Conservation (phyloP, 1,140 invertebrate genomes). For the Papilio aristodemus region DNA sequence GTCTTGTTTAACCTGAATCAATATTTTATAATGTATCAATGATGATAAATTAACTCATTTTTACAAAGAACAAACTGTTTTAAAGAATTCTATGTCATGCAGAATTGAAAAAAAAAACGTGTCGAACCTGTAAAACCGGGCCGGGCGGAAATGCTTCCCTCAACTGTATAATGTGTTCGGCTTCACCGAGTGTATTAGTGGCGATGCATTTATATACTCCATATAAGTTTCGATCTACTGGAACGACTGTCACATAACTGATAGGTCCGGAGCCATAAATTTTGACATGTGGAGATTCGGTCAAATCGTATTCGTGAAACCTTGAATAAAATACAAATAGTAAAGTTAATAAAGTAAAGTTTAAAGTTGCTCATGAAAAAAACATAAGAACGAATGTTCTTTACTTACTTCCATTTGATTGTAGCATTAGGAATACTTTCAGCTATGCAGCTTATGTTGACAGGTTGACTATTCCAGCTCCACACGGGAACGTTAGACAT, state of each 20-base stretch:
- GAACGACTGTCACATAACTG: constrained; percentile 85
- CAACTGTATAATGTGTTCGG: constrained; percentile 85
- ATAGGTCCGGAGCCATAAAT: constrained; percentile 85
- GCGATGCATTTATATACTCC: constrained; percentile 91
- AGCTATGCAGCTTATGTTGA: constrained; percentile 93
- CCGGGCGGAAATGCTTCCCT: constrained; percentile 83
- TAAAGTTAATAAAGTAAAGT: too few relatives aligned
- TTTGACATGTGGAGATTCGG: constrained; percentile 81
- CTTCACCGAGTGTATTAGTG: constrained; percentile 87
- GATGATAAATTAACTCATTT: too few relatives aligned
- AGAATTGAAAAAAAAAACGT: not conserved
- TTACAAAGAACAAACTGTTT: too few relatives aligned
- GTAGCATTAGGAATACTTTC: constrained; percentile 96
- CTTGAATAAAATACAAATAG: constrained; percentile 48
- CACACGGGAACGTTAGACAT: constrained; percentile 86
- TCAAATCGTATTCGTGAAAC: constrained; percentile 78
- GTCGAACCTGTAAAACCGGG: constrained; percentile 56
- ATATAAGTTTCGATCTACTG: constrained; percentile 84
- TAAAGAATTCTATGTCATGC: too few relatives aligned
- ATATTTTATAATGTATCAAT: too few relatives aligned
- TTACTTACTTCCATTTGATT: constrained; percentile 87
- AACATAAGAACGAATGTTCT: not conserved
- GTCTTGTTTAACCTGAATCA: constrained; percentile 63
- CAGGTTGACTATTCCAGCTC: constrained; percentile 89
- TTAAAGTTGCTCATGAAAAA: constrained; percentile 30